A percentile compares a stretch with the other conserved stretches of the same genome.
These are phyloP conservation scores for Ceriagrion tenellum DNA, from an alignment of 2,888 invertebrate species.

Conservation along the genomic window DNA sequence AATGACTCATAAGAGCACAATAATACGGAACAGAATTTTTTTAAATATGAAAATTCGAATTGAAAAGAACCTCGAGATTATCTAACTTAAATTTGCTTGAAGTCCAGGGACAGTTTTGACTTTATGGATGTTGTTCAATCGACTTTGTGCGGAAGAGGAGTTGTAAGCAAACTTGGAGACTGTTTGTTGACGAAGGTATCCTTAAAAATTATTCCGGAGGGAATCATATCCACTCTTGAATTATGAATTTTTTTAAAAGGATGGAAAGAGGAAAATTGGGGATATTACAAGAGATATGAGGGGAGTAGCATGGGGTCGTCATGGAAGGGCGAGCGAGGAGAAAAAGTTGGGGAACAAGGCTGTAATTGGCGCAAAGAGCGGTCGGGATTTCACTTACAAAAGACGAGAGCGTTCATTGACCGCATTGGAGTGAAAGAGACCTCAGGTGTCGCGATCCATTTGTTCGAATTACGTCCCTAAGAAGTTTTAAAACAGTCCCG, in stretches of 20 bases:
- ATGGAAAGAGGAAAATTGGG: not conserved
- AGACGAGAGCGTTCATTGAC: constrained; percentile 32
- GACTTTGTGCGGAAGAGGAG: not conserved
- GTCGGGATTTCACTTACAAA: too few species aligned
- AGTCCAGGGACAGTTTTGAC: not conserved
- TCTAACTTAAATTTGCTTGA: not conserved
- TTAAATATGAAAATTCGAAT: not conserved
- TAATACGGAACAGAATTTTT: not conserved
- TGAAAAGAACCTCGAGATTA: not conserved
- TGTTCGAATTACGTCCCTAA: constrained; percentile 48
- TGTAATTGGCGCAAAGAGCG: too few species aligned
- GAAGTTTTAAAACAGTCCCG: not conserved
- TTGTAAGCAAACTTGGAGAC: not conserved
- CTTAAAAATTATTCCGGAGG: not conserved
- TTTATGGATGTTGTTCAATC: not conserved
- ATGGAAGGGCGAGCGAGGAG: not conserved
- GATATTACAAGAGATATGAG: not conserved
- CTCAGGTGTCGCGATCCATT: constrained; percentile 61
- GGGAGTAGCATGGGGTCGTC: not conserved
- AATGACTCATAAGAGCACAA: not conserved
- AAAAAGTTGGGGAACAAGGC: not conserved
- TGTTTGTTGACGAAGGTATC: not conserved
- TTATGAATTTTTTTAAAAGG: not conserved
- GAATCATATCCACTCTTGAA: not conserved
- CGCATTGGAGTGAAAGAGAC: constrained; percentile 3